These are phyloP conservation scores for Spilarctia lutea DNA, from an alignment of 2,888 invertebrate genomes.

Conservation along the genomic window DNA sequence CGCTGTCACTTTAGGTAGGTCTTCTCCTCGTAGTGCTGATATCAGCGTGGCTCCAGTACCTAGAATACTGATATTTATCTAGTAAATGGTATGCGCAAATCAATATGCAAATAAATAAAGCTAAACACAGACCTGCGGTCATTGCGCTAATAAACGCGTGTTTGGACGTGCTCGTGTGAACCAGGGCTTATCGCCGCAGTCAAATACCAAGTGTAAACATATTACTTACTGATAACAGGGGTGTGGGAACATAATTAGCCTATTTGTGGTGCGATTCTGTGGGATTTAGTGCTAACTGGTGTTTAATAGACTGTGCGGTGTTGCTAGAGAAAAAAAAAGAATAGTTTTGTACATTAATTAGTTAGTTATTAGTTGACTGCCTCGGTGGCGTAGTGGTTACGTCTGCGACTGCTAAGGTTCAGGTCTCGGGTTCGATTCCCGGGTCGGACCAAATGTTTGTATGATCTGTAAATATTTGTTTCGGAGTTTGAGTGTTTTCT, in stretches of 20 bases:
- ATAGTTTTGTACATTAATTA: not conserved
- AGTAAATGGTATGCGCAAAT: not conserved
- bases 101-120: conserved; percentile 2
- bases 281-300: conserved; percentile 9
- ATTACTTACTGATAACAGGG: conserved; percentile 39
- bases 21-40: no score
- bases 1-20: no score
- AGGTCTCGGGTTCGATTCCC: no score
- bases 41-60: no score
- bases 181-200: conserved; percentile 45
- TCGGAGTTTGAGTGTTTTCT: no score
- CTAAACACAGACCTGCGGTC: conserved; percentile 18
- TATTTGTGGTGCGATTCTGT: conserved; percentile 19
- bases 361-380: no score
- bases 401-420: no score
- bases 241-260: conserved; percentile 51
- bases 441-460: no score
- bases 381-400: no score
- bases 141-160: conserved; percentile 17
- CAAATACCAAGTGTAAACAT: conserved; percentile 38
- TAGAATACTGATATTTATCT: no score
- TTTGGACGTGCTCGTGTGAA: conserved; percentile 32
- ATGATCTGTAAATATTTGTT: no score
- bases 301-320: conserved; percentile 9
- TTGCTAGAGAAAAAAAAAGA: not conserved